A percentile compares a stretch with the other conserved stretches of the same genome.
Conservation (phyloP, 2,797 vertebrate species). For the Oreortyx pictus region DNA sequence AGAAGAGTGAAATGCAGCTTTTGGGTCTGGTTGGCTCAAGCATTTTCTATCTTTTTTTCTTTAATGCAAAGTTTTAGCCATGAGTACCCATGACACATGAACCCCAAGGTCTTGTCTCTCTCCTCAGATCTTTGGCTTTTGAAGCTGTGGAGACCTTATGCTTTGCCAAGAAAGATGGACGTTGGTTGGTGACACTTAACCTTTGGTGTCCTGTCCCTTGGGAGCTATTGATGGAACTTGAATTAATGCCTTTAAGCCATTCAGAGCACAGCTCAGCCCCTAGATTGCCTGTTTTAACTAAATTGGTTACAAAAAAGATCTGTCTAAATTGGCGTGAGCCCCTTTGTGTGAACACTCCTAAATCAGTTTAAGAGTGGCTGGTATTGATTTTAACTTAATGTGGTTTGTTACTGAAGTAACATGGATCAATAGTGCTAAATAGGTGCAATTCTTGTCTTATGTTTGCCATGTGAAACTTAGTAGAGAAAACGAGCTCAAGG, state of each 20-base stretch:
- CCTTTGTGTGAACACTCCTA: constrained; percentile 66
- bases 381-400: constrained; percentile 72
- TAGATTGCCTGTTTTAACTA: constrained; percentile 21
- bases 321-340: constrained; percentile 50
- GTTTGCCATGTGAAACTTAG: constrained; percentile 24
- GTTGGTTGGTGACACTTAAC: background rate
- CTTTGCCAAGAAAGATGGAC: background rate
- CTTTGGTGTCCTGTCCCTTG: background rate
- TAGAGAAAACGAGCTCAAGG: constrained; percentile 1
- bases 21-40: background rate
- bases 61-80: background rate
- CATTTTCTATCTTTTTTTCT: background rate
- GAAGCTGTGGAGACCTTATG: background rate
- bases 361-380: constrained; percentile 70
- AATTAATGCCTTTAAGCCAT: background rate
- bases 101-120: background rate
- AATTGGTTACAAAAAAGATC: constrained; percentile 55
- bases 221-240: background rate
- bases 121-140: background rate
- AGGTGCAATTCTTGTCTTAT: constrained; percentile 56
- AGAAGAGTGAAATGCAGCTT: background rate
- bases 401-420: constrained; percentile 72
- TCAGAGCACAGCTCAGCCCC: background rate
- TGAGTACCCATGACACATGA: background rate
- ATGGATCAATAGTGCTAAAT: constrained; percentile 69